These are phyloP conservation scores for Philaenus spumarius DNA, from an alignment of 1,140 invertebrate genomes.

Conservation along the genomic window DNA sequence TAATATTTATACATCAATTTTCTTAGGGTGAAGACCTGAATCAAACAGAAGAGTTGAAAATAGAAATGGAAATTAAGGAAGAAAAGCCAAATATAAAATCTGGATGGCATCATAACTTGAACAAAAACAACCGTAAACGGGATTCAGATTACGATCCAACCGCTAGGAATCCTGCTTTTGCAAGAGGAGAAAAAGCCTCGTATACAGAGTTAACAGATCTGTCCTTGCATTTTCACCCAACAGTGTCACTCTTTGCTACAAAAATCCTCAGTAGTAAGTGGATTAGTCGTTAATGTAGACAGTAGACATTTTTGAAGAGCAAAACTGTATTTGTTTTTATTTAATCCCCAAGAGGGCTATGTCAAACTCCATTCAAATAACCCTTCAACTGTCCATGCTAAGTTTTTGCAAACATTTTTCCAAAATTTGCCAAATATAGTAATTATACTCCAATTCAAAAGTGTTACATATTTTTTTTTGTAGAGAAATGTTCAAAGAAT, in stretches of 20 bases:
- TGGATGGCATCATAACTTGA: slow-evolving; percentile 9
- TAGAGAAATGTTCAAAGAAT: no score
- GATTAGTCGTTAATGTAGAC: no score
- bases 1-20: background rate
- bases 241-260: slow-evolving; percentile 79
- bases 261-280: slow-evolving; percentile 67
- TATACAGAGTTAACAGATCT: slow-evolving; percentile 68
- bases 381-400: no score
- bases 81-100: slow-evolving; percentile 20
- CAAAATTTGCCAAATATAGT: no score
- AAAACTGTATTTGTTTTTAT: no score
- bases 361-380: no score
- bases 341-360: no score
- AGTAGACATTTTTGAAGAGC: no score
- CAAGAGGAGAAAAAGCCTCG: slow-evolving; percentile 59
- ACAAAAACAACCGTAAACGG: slow-evolving; percentile 27
- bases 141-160: slow-evolving; percentile 57
- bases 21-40: background rate
- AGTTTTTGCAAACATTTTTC: no score
- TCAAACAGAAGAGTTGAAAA: slow-evolving; percentile 25
- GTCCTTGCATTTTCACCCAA: slow-evolving; percentile 80
- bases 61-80: slow-evolving; percentile 15
- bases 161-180: slow-evolving; percentile 75
- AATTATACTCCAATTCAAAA: no score
- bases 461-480: no score